Conservation (phyloP, 2,888 invertebrate species). For the Meliscaeva auricollis region DNA sequence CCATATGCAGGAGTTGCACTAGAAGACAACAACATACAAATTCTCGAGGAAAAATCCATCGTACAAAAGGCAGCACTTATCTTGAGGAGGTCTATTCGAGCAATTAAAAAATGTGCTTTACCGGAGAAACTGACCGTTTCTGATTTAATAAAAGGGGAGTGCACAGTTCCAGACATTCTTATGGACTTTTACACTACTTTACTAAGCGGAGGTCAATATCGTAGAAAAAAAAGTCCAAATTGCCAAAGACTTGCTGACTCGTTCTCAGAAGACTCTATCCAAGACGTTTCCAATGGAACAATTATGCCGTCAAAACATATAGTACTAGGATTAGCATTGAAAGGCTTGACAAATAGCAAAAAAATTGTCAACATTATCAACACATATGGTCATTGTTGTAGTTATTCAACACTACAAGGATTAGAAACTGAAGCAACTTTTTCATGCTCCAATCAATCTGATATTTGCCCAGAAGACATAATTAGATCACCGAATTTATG, state of each 20-base stretch:
- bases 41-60: no score
- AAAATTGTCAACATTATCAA: slow-evolving; percentile 2
- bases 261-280: not conserved
- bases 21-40: no score
- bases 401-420: slow-evolving; percentile 4
- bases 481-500: not conserved
- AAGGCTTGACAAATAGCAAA: not conserved
- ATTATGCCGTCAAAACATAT: slow-evolving; percentile 7
- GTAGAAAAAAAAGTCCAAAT: not conserved
- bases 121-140: no score
- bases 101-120: no score
- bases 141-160: not conserved
- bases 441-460: not conserved
- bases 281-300: not conserved
- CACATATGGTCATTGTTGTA: not conserved
- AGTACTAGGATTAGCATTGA: not conserved
- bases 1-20: no score
- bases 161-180: not conserved
- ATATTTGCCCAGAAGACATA: slow-evolving; percentile 1
- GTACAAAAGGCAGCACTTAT: no score
- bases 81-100: no score
- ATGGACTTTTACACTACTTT: not conserved
- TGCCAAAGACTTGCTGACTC: not conserved
- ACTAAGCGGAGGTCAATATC: not conserved
- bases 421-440: slow-evolving; percentile 15